Percentiles rank a stretch among this genome's conserved stretches.
Conservation (phyloP, 2,797 vertebrate species). For the Hylomyscus alleni region DNA sequence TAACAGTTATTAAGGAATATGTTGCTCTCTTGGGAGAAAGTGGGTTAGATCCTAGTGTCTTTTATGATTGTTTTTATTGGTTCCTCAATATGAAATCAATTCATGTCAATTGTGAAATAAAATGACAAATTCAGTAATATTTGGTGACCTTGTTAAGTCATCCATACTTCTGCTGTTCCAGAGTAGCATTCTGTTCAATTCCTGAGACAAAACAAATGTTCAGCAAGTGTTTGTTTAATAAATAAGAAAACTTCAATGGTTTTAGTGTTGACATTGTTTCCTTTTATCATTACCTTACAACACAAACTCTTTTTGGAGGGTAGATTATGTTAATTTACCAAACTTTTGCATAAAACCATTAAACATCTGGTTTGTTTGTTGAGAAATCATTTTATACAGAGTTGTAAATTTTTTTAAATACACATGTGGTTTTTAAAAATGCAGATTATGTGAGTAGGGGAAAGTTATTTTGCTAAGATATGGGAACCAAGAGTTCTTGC, state of each 20-base stretch:
- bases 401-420: background rate
- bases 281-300: constrained; percentile 32
- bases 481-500: background rate
- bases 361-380: background rate
- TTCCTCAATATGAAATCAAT: constrained; percentile 55
- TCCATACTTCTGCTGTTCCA: background rate
- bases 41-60: background rate
- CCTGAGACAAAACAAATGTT: constrained; percentile 33
- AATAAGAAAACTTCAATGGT: background rate
- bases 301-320: constrained; percentile 20
- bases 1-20: constrained; percentile 57
- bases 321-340: background rate
- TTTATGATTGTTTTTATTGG: constrained; percentile 48
- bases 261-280: constrained; percentile 53
- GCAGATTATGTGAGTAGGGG: background rate
- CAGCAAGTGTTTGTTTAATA: constrained; percentile 1
- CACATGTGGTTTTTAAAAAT: background rate
- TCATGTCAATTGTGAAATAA: constrained; percentile 49
- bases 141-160: constrained; percentile 54
- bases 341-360: background rate
- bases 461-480: background rate
- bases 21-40: constrained; percentile 3
- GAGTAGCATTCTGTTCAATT: constrained; percentile 13
- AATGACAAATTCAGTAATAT: constrained; percentile 49
- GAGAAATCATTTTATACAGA: background rate